Conservation (phyloP, 2,888 invertebrate genomes). For the Phanerotoma sp. region DNA sequence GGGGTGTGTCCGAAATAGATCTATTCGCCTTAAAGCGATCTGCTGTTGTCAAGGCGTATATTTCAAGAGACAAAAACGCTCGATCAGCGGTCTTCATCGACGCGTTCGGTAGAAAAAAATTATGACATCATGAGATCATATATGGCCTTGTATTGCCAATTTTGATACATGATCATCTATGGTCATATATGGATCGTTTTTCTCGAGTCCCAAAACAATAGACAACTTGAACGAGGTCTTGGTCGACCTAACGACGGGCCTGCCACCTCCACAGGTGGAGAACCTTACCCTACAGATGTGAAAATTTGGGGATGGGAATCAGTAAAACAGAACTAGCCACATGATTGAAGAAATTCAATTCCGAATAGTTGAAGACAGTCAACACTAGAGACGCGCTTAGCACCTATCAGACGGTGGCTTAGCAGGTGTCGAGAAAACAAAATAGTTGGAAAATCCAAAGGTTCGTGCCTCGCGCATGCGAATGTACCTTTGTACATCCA, state of each 20-base stretch:
- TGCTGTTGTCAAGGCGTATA: conserved; percentile 24
- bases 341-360: conserved; percentile 18
- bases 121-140: too few relatives aligned
- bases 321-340: conserved; percentile 14
- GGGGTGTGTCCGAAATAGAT: conserved; percentile 27
- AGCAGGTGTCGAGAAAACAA: conserved; percentile 19
- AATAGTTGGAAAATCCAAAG: too few relatives aligned
- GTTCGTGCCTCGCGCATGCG: too few relatives aligned
- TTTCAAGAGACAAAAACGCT: conserved; percentile 26
- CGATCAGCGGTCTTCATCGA: conserved; percentile 27
- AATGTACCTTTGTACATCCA: too few relatives aligned
- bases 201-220: conserved; percentile 22
- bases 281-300: conserved; percentile 27
- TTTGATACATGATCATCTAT: too few relatives aligned
- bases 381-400: conserved; percentile 27
- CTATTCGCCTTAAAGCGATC: conserved; percentile 29
- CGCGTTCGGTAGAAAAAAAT: too few relatives aligned
- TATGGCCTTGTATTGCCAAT: too few relatives aligned
- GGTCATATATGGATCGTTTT: too few relatives aligned
- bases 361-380: conserved; percentile 28
- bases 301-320: conserved; percentile 28
- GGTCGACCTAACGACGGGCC: conserved; percentile 27
- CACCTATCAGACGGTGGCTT: conserved; percentile 30
- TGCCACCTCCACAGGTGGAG: conserved; percentile 26
- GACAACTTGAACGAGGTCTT: conserved; percentile 12